phyloP scores from a whole-genome alignment of 2,797 vertebrate genomes.

The Leptatherina wallacei region DNA sequence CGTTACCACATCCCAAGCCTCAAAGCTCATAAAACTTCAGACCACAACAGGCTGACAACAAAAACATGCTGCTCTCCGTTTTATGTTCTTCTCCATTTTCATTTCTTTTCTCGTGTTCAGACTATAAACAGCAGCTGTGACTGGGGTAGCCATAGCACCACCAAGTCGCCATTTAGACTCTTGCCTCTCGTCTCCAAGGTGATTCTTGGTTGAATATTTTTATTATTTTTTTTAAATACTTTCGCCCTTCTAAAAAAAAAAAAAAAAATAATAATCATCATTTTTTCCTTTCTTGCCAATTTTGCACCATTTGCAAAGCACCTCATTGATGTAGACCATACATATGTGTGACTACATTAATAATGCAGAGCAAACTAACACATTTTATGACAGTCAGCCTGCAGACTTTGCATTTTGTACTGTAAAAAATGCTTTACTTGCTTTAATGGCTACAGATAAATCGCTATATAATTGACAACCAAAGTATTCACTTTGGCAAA shows the following conservation, averaged over 20 bases:
- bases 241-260: not conserved
- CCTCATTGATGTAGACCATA: not conserved
- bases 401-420: not conserved
- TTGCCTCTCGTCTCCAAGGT: not conserved
- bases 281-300: not conserved
- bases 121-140: slow-evolving; percentile 39
- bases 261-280: not conserved
- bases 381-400: not conserved
- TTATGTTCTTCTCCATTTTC: slow-evolving; percentile 11
- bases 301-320: not conserved
- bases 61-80: slow-evolving; percentile 34
- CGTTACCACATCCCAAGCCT: slow-evolving; percentile 48
- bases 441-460: slow-evolving; percentile 10
- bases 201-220: not conserved
- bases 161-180: slow-evolving; percentile 28
- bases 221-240: not conserved
- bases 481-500: not conserved
- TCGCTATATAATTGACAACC: not conserved
- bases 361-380: not conserved
- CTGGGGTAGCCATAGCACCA: slow-evolving; percentile 29
- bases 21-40: slow-evolving; percentile 66
- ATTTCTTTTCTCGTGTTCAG: slow-evolving; percentile 21
- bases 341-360: slow-evolving; percentile 2
- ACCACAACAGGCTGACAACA: slow-evolving; percentile 52
- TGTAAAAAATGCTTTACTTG: slow-evolving; percentile 13